phyloP scores from a whole-genome alignment of 30 jellyfish, hydroid and myxozoan species.

The Rhopilema esculentum region DNA sequence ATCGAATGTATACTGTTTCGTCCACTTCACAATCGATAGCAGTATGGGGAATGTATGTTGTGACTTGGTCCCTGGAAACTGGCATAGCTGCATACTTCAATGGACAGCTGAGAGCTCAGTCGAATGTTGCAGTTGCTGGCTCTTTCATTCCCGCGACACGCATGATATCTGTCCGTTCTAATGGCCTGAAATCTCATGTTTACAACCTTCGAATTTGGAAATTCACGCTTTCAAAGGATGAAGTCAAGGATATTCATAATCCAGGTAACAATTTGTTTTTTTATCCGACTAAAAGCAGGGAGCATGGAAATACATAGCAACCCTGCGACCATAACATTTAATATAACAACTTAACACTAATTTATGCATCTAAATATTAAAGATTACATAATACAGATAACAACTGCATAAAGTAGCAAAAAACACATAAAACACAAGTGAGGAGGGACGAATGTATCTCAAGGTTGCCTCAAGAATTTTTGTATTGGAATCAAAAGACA shows the following conservation, averaged over 20 bases:
- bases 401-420: too few relatives aligned
- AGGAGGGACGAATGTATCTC: too few relatives aligned
- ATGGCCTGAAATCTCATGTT: slow-evolving; percentile 1
- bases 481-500: too few relatives aligned
- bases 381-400: too few relatives aligned
- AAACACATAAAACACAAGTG: too few relatives aligned
- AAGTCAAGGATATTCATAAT: slow-evolving; percentile 1
- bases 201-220: slow-evolving; percentile 25
- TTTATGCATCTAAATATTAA: too few relatives aligned
- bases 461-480: too few relatives aligned
- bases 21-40: background rate
- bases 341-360: too few relatives aligned
- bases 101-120: background rate
- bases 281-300: background rate
- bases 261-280: slow-evolving; percentile 35
- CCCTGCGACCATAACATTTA: too few relatives aligned
- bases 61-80: slow-evolving; percentile 1
- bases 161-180: background rate
- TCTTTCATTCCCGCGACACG: background rate
- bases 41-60: slow-evolving; percentile 9
- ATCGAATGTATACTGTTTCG: background rate
- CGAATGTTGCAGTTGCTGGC: background rate
- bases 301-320: background rate
- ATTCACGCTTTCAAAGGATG: slow-evolving; percentile 17
- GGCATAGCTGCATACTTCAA: background rate